Evolutionary conservation across 2,888 invertebrate species (phyloP), one percentile per base, ranked within the genome.

Genomic region (Hyposoter didymator): DNA sequence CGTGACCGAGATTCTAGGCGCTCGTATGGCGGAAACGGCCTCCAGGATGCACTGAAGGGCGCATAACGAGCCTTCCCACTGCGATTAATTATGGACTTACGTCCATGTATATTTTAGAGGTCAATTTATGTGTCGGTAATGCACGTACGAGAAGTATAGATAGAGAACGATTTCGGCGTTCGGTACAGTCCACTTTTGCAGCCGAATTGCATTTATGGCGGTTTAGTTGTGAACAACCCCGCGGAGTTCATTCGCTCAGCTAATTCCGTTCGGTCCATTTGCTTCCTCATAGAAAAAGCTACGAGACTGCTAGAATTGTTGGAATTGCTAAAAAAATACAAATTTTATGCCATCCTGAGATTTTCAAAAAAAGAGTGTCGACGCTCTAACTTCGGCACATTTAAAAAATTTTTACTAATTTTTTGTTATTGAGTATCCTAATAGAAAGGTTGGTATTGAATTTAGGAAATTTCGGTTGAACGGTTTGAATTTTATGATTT

Each of bases 151-250:
- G 14, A 28, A 22, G 28, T 19, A 39, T 8, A 28, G 78, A 45
- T 62, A 47, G 45, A n/a, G 72, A 43, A 49, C 74, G 78, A 59
- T 74, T 74, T 82, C 74, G 73, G 69, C 66, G 70, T 84, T 82
- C 67, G 52, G 69, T 17, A 49, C 73, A 73, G 74, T 81, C 81
- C 78, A 82, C 74, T 81, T 84, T 84, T 62, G 69, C 73, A 62
- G 45, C 64, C 22, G 35, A 70, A 70, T 64, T 75, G 64, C 59
- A 5, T 35, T 74, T 70, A n/a, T 43, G n/a, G 12, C 17, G 73
- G 32, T 28, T 28, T n/a, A 66, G 35, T 59, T 59, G 39, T 28
- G n/a, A 35, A 10, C 12, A 28, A 32, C 62, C 14, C 19, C 17
- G 22, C 66, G 39, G 2, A 39, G 6, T 59, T 6, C 5, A 59